phyloP scores from a whole-genome alignment of 2,888 invertebrate species.

The Chrysolina americana region DNA sequence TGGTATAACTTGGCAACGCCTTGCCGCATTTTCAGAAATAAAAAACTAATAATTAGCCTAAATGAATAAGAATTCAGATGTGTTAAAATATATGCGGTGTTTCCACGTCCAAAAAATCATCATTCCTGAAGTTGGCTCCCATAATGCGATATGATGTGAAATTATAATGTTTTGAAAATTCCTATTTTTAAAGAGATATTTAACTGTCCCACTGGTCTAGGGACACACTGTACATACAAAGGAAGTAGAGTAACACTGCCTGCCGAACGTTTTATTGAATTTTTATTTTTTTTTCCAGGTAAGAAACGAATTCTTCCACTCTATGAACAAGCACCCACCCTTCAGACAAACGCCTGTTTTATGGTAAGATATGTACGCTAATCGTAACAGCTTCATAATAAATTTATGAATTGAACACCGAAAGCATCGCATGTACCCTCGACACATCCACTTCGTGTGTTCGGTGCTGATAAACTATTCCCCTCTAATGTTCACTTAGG shows the following conservation, averaged over 20 bases:
- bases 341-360: background rate
- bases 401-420: slow-evolving; percentile 10
- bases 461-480: slow-evolving; percentile 14
- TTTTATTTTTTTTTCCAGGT: background rate
- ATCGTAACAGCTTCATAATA: slow-evolving; percentile 13
- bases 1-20: too few species aligned
- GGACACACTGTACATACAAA: too few species aligned
- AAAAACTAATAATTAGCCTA: too few species aligned
- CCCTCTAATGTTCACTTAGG: slow-evolving; percentile 22
- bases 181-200: too few species aligned
- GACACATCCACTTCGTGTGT: background rate
- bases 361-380: slow-evolving; percentile 10
- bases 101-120: too few species aligned
- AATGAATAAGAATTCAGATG: too few species aligned
- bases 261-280: background rate
- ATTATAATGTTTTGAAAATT: too few species aligned
- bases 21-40: too few species aligned
- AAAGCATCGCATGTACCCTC: background rate
- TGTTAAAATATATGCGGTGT: too few species aligned
- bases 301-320: background rate
- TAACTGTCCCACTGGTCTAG: too few species aligned
- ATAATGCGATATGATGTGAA: too few species aligned
- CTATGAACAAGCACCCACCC: background rate
- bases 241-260: background rate
- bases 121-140: too few species aligned